A percentile compares a stretch with the other conserved stretches of the same genome.
phyloP scores from a whole-genome alignment of 2,113 vertebrate species.

The Callaeas wilsoni region DNA sequence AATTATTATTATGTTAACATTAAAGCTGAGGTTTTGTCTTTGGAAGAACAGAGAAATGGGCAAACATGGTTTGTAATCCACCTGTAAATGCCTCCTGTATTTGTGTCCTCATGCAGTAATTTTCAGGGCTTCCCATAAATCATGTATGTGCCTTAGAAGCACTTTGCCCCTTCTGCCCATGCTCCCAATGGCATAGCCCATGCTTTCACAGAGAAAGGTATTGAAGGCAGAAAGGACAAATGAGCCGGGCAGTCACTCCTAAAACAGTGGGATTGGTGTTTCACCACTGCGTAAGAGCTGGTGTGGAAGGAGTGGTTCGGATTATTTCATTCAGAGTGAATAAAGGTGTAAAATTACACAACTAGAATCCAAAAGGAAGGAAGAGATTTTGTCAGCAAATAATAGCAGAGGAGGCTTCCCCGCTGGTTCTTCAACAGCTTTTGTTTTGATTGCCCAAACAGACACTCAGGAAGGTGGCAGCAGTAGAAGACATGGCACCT shows the following conservation, averaged over 20 bases:
- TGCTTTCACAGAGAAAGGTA: neutral
- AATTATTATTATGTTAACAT: neutral
- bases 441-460: constrained; percentile 63
- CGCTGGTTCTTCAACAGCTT: neutral
- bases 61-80: neutral
- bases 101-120: neutral
- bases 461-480: constrained; percentile 82
- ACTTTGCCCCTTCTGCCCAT: neutral
- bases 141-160: neutral
- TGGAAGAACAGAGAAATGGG: neutral
- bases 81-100: neutral
- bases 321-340: neutral
- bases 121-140: neutral
- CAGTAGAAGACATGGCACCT: constrained; percentile 79
- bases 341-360: neutral
- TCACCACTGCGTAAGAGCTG: neutral
- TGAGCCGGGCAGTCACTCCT: neutral
- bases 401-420: neutral
- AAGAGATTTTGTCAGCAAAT: neutral
- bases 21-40: neutral
- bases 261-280: neutral
- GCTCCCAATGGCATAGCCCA: neutral
- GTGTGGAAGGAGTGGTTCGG: neutral
- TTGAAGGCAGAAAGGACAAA: neutral
- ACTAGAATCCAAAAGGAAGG: neutral